These are phyloP conservation scores for Chalcis sispes DNA, from an alignment of 2,888 invertebrate species.

Conservation along the genomic window DNA sequence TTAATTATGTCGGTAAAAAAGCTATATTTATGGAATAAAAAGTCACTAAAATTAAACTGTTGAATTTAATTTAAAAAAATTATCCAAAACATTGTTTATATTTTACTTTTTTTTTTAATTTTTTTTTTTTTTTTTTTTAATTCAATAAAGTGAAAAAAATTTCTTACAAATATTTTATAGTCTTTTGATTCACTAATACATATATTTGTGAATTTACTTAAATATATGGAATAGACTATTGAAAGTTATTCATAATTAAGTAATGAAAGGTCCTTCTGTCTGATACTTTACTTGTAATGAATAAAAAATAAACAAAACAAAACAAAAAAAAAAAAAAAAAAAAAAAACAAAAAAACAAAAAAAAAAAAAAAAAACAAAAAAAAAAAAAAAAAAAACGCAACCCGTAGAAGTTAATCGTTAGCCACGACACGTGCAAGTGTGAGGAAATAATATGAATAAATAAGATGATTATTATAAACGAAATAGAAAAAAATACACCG, in stretches of 20 bases:
- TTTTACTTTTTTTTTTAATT: too few relatives aligned
- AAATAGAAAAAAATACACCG: conserved; percentile 57
- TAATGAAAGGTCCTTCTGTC: conserved; percentile 41
- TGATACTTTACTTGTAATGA: conserved; percentile 51
- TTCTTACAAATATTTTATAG: too few relatives aligned
- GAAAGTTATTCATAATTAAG: conserved; percentile 10
- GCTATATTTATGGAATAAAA: too few relatives aligned
- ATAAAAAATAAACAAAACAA: too few relatives aligned
- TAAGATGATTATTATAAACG: conserved; percentile 53
- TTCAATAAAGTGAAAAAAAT: too few relatives aligned
- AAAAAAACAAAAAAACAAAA: conserved; percentile 46
- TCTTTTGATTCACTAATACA: too few relatives aligned
- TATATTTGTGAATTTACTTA: not conserved
- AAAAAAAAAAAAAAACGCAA: conserved; percentile 49
- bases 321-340: conserved; percentile 47
- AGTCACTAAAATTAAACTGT: too few relatives aligned
- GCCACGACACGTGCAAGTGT: conserved; percentile 47
- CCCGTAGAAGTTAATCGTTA: conserved; percentile 53
- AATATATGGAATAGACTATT: not conserved
- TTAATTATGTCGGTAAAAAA: too few relatives aligned
- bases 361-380: conserved; percentile 53
- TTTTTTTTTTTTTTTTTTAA: too few relatives aligned
- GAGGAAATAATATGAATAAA: conserved; percentile 50
- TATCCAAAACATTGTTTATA: too few relatives aligned
- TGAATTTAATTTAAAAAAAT: too few relatives aligned